phyloP scores from a whole-genome alignment of 2,888 invertebrate genomes.

The Lithophane leautieri region DNA sequence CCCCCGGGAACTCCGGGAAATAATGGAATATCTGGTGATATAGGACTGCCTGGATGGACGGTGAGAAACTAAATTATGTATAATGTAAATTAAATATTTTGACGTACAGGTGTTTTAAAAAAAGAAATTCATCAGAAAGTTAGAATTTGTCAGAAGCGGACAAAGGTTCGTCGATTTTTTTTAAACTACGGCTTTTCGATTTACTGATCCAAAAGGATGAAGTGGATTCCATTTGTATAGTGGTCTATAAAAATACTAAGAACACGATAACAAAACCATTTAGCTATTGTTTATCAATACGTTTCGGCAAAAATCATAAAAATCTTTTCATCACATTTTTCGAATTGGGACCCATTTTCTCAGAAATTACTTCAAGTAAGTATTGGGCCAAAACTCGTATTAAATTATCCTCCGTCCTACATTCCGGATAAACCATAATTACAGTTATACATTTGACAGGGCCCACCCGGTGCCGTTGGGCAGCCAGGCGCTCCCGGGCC shows the following conservation, averaged over 20 bases:
- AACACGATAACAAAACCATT: background rate
- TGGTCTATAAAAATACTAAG: background rate
- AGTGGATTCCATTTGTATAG: background rate
- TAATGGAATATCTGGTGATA: conserved; percentile 93
- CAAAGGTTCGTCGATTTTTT: background rate
- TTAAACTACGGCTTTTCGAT: background rate
- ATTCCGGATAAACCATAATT: conserved; percentile 60
- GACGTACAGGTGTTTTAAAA: background rate
- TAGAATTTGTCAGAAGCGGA: background rate
- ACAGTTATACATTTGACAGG: conserved; percentile 83
- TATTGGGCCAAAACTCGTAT: conserved; percentile 9
- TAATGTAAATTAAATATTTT: background rate
- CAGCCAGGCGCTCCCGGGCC: conserved; percentile 90
- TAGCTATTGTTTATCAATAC: background rate
- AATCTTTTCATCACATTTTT: background rate
- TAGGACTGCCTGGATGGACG: conserved; percentile 95
- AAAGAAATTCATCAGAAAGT: background rate
- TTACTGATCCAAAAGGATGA: background rate
- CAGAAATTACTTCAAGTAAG: conserved; percentile 10
- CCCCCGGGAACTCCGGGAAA: conserved; percentile 93
- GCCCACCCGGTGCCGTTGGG: conserved; percentile 93
- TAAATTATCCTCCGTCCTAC: conserved; percentile 12
- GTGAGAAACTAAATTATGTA: conserved; percentile 75
- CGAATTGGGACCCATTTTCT: background rate
- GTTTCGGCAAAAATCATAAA: background rate